These are phyloP conservation scores for Achlya flavicornis DNA, from an alignment of 2,888 invertebrate genomes.

Conservation along the genomic window DNA sequence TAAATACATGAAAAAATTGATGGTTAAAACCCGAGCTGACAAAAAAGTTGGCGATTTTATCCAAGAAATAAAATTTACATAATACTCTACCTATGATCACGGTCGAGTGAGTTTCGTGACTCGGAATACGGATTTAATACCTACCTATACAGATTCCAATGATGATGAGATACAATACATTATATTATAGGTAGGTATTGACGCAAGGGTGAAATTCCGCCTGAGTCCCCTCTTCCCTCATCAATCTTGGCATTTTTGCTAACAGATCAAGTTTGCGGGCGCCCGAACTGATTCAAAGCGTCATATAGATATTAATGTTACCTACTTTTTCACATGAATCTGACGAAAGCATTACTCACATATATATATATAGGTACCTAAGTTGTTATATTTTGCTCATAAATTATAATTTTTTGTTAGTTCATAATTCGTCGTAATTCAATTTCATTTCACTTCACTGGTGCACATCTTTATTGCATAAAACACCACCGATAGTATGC, in stretches of 20 bases:
- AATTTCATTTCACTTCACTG: too few species aligned
- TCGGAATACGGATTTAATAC: constrained; percentile 31
- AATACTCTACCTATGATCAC: constrained; percentile 24
- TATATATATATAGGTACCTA: not conserved
- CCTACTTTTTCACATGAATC: constrained; percentile 37
- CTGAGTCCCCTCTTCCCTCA: constrained; percentile 26
- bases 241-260: constrained; percentile 54
- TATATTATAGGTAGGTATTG: constrained; percentile 22
- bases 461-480: too few species aligned
- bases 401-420: not conserved
- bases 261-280: constrained; percentile 47
- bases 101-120: constrained; percentile 37
- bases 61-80: constrained; percentile 24
- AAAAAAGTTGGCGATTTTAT: constrained; percentile 16
- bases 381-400: constrained; percentile 15
- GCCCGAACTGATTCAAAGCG: constrained; percentile 42
- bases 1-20: constrained; percentile 10
- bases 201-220: constrained; percentile 19
- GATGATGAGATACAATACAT: constrained; percentile 17
- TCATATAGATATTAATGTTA: constrained; percentile 38
- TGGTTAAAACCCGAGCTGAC: too few species aligned
- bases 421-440: too few species aligned
- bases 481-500: too few species aligned
- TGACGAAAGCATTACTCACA: constrained; percentile 27
- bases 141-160: constrained; percentile 21